Base-by-base conservation (phyloP, 2,113 vertebrate species). In the Jaculus jaculus region DNA sequence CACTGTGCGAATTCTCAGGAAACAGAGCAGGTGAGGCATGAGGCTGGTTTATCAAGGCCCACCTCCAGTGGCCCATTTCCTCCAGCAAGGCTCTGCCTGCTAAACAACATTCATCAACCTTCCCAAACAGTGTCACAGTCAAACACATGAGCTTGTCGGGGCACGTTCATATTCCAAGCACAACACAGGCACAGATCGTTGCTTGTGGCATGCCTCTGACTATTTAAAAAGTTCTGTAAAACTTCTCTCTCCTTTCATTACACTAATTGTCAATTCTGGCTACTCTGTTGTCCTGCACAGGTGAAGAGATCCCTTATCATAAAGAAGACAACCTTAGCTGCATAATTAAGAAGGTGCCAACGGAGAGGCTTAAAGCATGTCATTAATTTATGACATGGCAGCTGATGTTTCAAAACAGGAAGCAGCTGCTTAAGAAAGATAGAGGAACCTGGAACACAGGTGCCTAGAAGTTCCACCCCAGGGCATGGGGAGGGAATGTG, bases 401-500 rank as follows among this genome's bases (percentile, higher is more conserved):
- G n/a, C 16, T 85, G 83, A 69, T 7, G 0, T 84, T 60, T 74
- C 7, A 34, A 82, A 39, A 72, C 15, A 28, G 61, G 39, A 24
- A 7, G 5, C 63, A 63, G 39, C 28, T 93, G 72, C 51, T 60
- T 17, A 15, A 65, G 13, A 61, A 82, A 30, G 47, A 68, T 2
- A 28, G 32, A 72, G 32, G 39, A 15, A 24, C 47, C 17, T 7
- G 34, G 69, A 39, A 7, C 8, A 0, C 4, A 11, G 61, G 5
- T 51, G 26, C 34, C 86, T n/a, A 63, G 54, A 71, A 37, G 21
- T 16, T 37, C 24, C 47, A 17, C 0, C 7, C 47, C 26, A 15
- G 42, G 79, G 69, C n/a, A n/a, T n/a, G n/a, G n/a, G n/a, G n/a
- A n/a, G 7, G 4, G 8, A 6, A 4, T 15, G 0, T 1, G 4